A percentile compares a stretch with the other conserved stretches of the same genome.
These are phyloP conservation scores for Agrochola litura DNA, from an alignment of 2,888 invertebrate species.

Conservation along the genomic window DNA sequence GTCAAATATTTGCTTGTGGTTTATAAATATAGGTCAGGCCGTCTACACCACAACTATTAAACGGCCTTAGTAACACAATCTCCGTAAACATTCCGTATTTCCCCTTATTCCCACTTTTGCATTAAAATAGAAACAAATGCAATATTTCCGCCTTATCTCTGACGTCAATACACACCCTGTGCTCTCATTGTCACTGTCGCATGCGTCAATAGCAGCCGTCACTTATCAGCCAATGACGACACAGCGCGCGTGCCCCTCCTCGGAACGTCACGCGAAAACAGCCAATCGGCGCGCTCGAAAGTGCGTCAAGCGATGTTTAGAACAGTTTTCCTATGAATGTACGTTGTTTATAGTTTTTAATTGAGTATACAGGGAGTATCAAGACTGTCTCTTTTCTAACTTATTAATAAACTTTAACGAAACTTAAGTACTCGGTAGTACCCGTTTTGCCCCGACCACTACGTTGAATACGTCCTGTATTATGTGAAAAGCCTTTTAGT, in stretches of 20 bases:
- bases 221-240: constrained; percentile 58
- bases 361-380: neutral
- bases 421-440: too few species aligned
- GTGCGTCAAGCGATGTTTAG: constrained; percentile 42
- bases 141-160: constrained; percentile 27
- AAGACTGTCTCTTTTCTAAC: too few species aligned
- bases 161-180: constrained; percentile 37
- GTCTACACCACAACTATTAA: neutral
- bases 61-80: constrained; percentile 34
- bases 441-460: too few species aligned
- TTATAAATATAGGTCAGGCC: neutral
- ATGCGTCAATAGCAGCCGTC: constrained; percentile 38
- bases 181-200: constrained; percentile 30
- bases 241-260: constrained; percentile 36
- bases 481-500: neutral
- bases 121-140: constrained; percentile 21
- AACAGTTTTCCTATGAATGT: constrained; percentile 43
- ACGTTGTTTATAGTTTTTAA: constrained; percentile 2
- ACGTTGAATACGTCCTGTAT: neutral
- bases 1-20: neutral
- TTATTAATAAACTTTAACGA: too few species aligned
- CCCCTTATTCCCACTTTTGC: constrained; percentile 7
- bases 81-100: constrained; percentile 33
- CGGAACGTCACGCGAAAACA: constrained; percentile 28
- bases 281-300: constrained; percentile 52